Evolutionary conservation across 2,797 vertebrate genomes (phyloP).

Genomic region (Macrochelys suwanniensis): DNA sequence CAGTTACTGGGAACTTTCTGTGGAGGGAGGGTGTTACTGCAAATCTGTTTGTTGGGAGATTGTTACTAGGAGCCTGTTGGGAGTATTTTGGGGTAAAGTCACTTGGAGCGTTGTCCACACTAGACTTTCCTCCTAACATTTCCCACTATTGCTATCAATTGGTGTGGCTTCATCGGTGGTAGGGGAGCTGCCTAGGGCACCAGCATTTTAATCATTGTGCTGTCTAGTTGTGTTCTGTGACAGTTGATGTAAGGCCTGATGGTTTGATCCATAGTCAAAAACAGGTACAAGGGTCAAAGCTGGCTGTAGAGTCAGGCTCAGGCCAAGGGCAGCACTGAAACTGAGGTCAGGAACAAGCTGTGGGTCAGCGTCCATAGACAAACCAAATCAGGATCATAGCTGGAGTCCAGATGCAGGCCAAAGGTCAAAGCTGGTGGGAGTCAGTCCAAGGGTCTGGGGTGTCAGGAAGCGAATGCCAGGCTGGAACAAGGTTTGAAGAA

Average conservation of each 20-base stretch:
- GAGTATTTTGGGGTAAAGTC: slow-evolving; percentile 34
- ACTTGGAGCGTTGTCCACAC: neutral
- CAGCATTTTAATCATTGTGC: slow-evolving; percentile 29
- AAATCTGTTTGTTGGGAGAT: neutral
- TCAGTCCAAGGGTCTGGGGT: neutral
- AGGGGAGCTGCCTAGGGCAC: neutral
- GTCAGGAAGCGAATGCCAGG: neutral
- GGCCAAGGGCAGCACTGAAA: neutral
- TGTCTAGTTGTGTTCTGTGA: neutral
- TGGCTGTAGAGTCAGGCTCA: no score
- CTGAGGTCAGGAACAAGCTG: neutral
- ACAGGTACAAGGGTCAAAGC: neutral
- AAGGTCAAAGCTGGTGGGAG: neutral
- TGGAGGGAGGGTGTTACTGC: neutral
- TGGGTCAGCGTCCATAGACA: neutral
- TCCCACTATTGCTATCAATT: neutral
- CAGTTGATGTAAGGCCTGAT: neutral
- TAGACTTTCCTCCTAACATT: slow-evolving; percentile 8
- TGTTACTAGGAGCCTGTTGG: slow-evolving; percentile 25
- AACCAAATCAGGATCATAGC: neutral
- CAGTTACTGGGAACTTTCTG: neutral
- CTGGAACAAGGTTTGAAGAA: neutral
- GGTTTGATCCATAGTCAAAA: neutral
- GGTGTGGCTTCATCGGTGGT: neutral
- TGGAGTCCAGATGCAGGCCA: neutral